Evolutionary conservation across 2,113 vertebrate genomes (phyloP), one percentile per base, ranked within the genome.

Genomic region (Porphyrio hochstetteri): DNA sequence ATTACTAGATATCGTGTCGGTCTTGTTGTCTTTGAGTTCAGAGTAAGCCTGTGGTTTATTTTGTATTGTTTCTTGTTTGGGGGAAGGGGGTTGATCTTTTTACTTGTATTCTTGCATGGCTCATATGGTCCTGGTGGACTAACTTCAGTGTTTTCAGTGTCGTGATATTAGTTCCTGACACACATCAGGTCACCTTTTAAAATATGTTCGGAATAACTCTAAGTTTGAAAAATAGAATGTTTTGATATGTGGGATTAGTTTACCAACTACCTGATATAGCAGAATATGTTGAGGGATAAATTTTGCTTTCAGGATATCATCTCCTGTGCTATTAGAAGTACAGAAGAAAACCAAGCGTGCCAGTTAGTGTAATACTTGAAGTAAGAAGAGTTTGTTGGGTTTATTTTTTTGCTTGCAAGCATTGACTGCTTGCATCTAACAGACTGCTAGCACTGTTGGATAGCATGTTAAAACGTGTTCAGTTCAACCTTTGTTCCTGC

Each of bases 1-100:
- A 0, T 97, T 99, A 10, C 31, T 99, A 79, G 93, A 99, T 91
- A 98, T 98, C 4, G 98, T 96, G 23, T 96, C 88, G 18, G 97
- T 98, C 17, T 97, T 99, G 79, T 97, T 99, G 95, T 97, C 94
- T n/a, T 95, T 99, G 68, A 99, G 98, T 92, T 97, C 98, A 94
- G 98, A 98, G 99, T 99, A 97, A 98, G 97, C 80, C 65, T 84
- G n/a, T 55, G 13, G 72, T 89, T 65, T 80, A 8, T 23, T 68
- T 14, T 31, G 31, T 86, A 1, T 75, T 46, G 5, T 85, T 68
- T 83, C 28, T 11, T 57, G 15, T 85, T 95, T 88, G 68, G 16
- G 36, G 81, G 55, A 31, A 50, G 21, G 7, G 33, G 8, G 14
- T 59, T 60, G 14, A 23, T 60, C 8, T n/a, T 86, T 70, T 81